Evolutionary conservation across 2,113 vertebrate genomes (phyloP).

Genomic region (Amphiprion percula): DNA sequence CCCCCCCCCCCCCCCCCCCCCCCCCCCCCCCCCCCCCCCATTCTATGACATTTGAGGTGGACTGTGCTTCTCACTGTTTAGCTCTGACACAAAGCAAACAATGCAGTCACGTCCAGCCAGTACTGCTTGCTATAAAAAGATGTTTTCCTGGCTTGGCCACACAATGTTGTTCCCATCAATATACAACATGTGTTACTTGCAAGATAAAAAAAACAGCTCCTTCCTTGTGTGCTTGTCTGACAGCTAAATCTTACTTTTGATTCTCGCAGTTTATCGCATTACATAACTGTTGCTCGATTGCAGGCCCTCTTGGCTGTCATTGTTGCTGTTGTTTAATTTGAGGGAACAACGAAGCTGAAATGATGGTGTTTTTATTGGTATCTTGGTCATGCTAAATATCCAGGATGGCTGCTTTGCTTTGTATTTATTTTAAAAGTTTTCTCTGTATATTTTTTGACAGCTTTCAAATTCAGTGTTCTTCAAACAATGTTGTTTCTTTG

Average conservation of each 20-base stretch:
- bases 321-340: constrained; percentile 10
- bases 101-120: not conserved
- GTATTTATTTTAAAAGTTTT: constrained; percentile 7
- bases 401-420: not conserved
- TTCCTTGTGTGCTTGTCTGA: constrained; percentile 36
- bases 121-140: constrained; percentile 15
- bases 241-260: constrained; percentile 30
- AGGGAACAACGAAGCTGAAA: constrained; percentile 2
- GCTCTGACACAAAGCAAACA: constrained; percentile 34
- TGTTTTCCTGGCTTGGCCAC: constrained; percentile 19
- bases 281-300: constrained; percentile 16
- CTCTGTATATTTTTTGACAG: not conserved
- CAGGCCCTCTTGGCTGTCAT: not conserved
- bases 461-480: constrained; percentile 23
- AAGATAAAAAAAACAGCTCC: constrained; percentile 15
- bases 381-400: constrained; percentile 10
- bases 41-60: constrained; percentile 13
- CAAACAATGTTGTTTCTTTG: constrained; percentile 17
- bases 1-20: not conserved
- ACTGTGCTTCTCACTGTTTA: constrained; percentile 7
- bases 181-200: constrained; percentile 6
- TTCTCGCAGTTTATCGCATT: constrained; percentile 20
- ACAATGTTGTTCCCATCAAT: not conserved
- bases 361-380: constrained; percentile 9
- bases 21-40: not conserved